Conservation (phyloP, 2,797 vertebrate genomes). For the Sylvilagus floridanus region DNA sequence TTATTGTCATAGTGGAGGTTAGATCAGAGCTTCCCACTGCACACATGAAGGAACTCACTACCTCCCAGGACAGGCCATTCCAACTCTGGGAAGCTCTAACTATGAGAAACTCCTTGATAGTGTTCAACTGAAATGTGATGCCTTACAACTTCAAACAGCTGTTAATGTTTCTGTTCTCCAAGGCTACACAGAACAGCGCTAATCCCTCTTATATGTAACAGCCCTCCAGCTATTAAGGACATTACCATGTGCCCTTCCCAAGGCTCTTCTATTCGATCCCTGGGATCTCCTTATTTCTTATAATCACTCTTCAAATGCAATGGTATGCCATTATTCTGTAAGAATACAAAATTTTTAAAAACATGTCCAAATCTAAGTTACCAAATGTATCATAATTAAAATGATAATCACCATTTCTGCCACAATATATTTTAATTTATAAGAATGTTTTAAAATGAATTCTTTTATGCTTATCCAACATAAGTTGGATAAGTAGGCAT, state of each 20-base stretch:
- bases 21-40: constrained; percentile 22
- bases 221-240: constrained; percentile 50
- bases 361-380: constrained; percentile 22
- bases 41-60: constrained; percentile 40
- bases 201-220: constrained; percentile 67
- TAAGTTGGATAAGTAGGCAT: not conserved
- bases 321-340: not conserved
- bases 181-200: constrained; percentile 77
- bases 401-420: not conserved
- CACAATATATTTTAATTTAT: constrained; percentile 31
- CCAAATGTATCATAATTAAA: not conserved
- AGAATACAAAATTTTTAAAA: not conserved
- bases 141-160: constrained; percentile 78
- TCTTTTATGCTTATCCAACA: not conserved
- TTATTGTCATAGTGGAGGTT: not conserved
- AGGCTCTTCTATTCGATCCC: not conserved
- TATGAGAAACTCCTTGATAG: constrained; percentile 69
- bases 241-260: not conserved
- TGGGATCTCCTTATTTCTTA: constrained; percentile 24
- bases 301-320: constrained; percentile 50
- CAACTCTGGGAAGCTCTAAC: constrained; percentile 55
- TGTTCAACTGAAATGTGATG: constrained; percentile 72
- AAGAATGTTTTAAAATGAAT: not conserved
- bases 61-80: constrained; percentile 25
- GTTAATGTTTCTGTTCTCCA: constrained; percentile 83